Evolutionary conservation across 2,797 vertebrate species (phyloP).

Genomic region (Paratrypauchen microcephalus): DNA sequence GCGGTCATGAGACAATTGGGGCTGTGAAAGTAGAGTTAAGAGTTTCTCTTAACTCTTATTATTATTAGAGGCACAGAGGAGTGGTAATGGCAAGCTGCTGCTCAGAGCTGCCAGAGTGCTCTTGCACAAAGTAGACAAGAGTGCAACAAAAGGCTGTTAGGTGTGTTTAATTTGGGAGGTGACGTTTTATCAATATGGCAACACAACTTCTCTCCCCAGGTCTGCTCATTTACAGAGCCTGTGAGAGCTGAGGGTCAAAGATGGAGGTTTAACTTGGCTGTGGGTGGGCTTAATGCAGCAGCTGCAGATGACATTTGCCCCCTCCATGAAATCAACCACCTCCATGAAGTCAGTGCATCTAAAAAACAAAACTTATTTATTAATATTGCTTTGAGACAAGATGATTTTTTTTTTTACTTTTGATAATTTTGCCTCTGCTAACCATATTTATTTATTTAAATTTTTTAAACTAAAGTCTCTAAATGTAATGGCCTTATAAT

Average conservation of each 20-base stretch:
- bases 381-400: neutral
- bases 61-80: conserved; percentile 25
- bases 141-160: conserved; percentile 67
- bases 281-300: conserved; percentile 9
- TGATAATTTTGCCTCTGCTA: neutral
- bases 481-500: no score
- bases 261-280: conserved; percentile 32
- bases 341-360: neutral
- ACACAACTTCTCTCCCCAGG: conserved; percentile 51
- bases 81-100: conserved; percentile 19
- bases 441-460: neutral
- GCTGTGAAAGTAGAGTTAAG: neutral
- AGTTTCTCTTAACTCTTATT: conserved; percentile 18
- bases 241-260: conserved; percentile 52
- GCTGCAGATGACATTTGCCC: neutral
- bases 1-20: conserved; percentile 7
- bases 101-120: conserved; percentile 40
- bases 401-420: neutral
- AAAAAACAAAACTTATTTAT: no score
- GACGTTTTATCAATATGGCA: conserved; percentile 77
- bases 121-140: conserved; percentile 43
- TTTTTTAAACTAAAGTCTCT: no score
- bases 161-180: conserved; percentile 72
- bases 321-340: neutral
- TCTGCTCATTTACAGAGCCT: conserved; percentile 61